Conservation (phyloP, 2,888 invertebrate species). For the Volucella zonaria region DNA sequence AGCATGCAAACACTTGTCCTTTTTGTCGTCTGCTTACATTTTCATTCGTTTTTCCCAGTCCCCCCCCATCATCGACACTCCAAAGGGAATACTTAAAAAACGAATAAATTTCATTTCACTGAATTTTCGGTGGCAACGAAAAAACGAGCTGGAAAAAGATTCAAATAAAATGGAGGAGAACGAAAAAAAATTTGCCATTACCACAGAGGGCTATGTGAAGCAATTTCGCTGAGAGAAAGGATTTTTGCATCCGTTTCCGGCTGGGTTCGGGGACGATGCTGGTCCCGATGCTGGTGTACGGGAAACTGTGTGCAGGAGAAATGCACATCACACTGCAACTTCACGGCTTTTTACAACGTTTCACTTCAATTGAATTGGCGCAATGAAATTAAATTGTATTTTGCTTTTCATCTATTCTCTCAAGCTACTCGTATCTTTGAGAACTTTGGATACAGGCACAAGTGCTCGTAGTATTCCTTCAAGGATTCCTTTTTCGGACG, state of each 20-base stretch:
- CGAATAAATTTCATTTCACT: conserved; percentile 69
- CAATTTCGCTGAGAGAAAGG: conserved; percentile 64
- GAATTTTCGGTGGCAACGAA: conserved; percentile 56
- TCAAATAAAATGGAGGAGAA: no score
- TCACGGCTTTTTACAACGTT: conserved; percentile 68
- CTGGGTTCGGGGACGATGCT: background rate
- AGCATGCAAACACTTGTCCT: conserved; percentile 49
- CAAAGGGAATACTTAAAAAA: conserved; percentile 69
- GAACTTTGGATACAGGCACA: background rate
- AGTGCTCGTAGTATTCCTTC: background rate
- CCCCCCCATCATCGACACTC: background rate
- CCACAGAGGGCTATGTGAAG: conserved; percentile 15
- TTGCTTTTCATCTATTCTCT: conserved; percentile 60
- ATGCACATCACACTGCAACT: conserved; percentile 34
- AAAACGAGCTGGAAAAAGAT: no score
- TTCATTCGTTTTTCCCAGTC: background rate
- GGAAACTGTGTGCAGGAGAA: background rate
- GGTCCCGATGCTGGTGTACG: background rate
- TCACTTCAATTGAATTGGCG: conserved; percentile 71
- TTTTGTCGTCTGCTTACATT: background rate
- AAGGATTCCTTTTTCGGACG: conserved; percentile 8
- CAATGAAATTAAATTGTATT: conserved; percentile 73
- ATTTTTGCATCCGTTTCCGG: conserved; percentile 47
- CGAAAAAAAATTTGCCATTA: background rate
- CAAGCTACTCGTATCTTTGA: conserved; percentile 43